A percentile compares a stretch with the other conserved stretches of the same genome.
phyloP scores from a whole-genome alignment of 2,113 vertebrate species.

The Limnothrissa miodon region DNA sequence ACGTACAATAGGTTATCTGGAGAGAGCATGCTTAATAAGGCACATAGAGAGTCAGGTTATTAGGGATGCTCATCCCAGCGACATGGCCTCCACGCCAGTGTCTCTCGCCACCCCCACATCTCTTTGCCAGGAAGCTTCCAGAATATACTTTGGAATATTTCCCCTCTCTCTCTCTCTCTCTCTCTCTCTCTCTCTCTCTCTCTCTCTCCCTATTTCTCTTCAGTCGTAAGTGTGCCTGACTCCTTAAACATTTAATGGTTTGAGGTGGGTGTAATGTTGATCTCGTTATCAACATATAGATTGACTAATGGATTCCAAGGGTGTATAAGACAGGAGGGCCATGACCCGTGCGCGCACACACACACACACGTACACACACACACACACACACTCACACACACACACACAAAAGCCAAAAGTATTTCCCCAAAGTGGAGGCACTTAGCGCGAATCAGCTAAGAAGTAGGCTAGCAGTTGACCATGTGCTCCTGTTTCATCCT shows the following conservation, averaged over 20 bases:
- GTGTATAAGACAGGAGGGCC: not conserved
- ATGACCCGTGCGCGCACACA: not conserved
- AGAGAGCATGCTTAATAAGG: not conserved
- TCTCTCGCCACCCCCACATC: constrained; percentile 33
- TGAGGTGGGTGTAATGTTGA: not conserved
- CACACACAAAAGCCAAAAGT: not conserved
- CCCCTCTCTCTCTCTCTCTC: constrained; percentile 40
- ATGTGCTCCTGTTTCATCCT: not conserved
- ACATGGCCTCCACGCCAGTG: not conserved
- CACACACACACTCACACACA: not conserved
- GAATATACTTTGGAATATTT: constrained; percentile 4
- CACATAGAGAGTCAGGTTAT: not conserved
- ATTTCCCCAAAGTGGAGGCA: not conserved
- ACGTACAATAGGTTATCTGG: not conserved
- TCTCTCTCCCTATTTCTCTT: not conserved
- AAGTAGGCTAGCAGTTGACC: constrained; percentile 3
- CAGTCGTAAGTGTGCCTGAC: not conserved
- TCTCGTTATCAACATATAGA: not conserved
- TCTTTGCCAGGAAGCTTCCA: constrained; percentile 4
- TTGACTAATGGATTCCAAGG: not conserved
- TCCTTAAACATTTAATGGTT: not conserved
- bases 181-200: not conserved
- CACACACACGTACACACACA: not conserved
- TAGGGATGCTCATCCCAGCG: not conserved
- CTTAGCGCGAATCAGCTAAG: not conserved